Base-by-base conservation (phyloP, 2,113 vertebrate species). In the Apus apus region DNA sequence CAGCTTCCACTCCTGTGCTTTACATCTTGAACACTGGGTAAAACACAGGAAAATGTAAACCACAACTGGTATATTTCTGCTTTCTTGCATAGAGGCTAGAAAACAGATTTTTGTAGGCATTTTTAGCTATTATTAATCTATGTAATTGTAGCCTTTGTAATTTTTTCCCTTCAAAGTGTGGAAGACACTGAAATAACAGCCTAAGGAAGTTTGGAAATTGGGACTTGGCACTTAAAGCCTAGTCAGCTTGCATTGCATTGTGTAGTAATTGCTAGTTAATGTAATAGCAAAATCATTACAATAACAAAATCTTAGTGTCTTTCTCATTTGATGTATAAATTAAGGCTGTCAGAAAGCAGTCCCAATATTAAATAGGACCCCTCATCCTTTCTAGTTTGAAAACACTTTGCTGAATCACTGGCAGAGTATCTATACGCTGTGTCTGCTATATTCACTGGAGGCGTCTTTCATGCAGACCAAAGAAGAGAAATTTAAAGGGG, bases 301-400 rank as follows among this genome's bases (percentile, higher is more conserved):
- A 66, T 67, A 79, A 92, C 90, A 96, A 95, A 85, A 92, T 85
- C 75, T 83, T 77, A 43, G 50, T 58, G 73, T 76, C 74, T 66
- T 96, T 73, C 68, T 95, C 87, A 93, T 94, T 80, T 96, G 83
- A 97, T 92, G 83, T 95, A 92, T 90, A 96, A 96, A 94, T 96
- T 96, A 95, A 61, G 65, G 67, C 60, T 96, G 60, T 85, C 89
- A 75, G 62, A 89, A 86, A 90, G 77, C 89, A 87, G 48, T 15
- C 48, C 80, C 70, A 61, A 30, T 87, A 80, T 93, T 91, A 76
- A 95, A 91, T 32, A 91, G 80, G 38, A 54, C 15, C 64, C 40
- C 61, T 84, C 53, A 72, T 94, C 71, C 67, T 45, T 62, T 90
- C 5, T 9, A 77, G 64, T 93, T 96, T 92, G 66, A 89, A 95